Conservation (phyloP, 2,113 vertebrate species). For the Podarcis cretensis region DNA sequence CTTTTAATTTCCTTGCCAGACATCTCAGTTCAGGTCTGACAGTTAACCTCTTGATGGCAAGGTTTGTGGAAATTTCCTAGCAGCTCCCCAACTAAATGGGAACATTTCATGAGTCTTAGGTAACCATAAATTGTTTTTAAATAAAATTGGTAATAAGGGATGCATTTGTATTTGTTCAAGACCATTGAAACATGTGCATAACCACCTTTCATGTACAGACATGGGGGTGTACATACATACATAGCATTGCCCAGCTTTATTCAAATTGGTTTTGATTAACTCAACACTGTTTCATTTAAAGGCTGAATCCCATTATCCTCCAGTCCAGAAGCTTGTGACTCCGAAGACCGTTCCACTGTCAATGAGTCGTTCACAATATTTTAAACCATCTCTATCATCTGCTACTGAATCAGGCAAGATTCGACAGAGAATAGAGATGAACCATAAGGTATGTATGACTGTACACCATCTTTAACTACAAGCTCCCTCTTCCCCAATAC, state of each 20-base stretch:
- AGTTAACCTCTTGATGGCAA: background rate
- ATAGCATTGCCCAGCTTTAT: background rate
- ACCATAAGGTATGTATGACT: conserved; percentile 75
- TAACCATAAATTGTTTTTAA: background rate
- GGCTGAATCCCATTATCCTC: conserved; percentile 86
- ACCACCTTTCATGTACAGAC: background rate
- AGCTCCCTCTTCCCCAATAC: background rate
- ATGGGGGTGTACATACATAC: background rate
- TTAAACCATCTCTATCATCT: conserved; percentile 89
- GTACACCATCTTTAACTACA: conserved; percentile 22
- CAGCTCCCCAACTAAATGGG: no score
- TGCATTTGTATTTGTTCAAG: background rate
- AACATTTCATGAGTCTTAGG: no score
- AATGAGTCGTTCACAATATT: conserved; percentile 83
- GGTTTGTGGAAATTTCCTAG: background rate
- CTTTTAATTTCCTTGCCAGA: no score
- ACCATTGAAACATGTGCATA: background rate
- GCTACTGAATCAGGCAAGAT: conserved; percentile 75
- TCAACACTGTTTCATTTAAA: conserved; percentile 70
- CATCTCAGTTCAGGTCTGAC: no score
- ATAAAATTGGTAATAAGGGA: background rate
- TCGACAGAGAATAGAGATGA: conserved; percentile 77
- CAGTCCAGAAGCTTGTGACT: conserved; percentile 89
- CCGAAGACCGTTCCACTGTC: conserved; percentile 81
- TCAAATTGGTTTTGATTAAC: conserved; percentile 20